Conservation (phyloP, 2,797 vertebrate species). For the Pygocentrus nattereri region DNA sequence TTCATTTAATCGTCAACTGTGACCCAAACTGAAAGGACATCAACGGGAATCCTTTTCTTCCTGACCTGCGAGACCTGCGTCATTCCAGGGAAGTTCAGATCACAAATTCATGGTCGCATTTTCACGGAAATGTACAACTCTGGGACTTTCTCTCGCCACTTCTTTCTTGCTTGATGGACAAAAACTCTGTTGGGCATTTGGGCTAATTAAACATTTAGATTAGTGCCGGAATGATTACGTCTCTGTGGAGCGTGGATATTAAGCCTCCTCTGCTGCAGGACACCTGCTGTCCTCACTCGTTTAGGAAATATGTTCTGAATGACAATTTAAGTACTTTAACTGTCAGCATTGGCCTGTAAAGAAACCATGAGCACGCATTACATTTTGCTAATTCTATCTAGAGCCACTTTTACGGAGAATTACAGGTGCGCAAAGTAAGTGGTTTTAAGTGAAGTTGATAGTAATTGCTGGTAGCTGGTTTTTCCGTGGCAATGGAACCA, state of each 20-base stretch:
- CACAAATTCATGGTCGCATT: background rate
- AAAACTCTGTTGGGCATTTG: constrained; percentile 36
- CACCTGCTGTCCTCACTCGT: constrained; percentile 28
- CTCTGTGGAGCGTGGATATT: constrained; percentile 31
- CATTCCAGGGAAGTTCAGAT: background rate
- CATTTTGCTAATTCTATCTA: constrained; percentile 2
- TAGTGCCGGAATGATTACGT: constrained; percentile 8
- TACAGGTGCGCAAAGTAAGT: constrained; percentile 29
- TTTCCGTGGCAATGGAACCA: background rate
- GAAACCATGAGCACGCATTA: background rate
- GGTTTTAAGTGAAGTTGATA: background rate
- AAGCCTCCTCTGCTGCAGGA: constrained; percentile 13
- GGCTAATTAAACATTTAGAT: constrained; percentile 46
- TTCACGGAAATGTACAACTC: background rate
- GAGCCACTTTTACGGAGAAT: background rate
- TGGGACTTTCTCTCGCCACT: background rate
- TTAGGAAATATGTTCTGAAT: constrained; percentile 20
- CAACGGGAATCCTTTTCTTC: background rate
- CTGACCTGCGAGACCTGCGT: background rate
- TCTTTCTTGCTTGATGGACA: constrained; percentile 35
- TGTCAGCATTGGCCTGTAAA: background rate
- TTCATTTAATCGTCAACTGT: constrained; percentile 12
- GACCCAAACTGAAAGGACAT: background rate
- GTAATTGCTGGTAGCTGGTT: background rate
- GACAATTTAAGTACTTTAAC: constrained; percentile 30